Conservation (phyloP, 2,888 invertebrate species). For the Macaria liturata region DNA sequence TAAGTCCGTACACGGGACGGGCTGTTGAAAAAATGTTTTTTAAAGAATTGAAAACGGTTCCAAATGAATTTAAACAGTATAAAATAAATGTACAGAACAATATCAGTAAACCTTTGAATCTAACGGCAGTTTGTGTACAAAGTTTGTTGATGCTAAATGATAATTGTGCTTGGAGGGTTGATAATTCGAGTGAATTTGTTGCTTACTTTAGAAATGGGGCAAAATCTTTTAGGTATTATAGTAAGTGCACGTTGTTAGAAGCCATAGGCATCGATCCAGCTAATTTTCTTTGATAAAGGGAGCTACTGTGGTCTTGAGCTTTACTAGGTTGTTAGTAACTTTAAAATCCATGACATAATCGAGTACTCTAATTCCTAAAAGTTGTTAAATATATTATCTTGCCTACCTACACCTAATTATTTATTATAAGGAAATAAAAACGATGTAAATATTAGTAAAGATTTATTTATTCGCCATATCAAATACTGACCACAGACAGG, state of each 20-base stretch:
- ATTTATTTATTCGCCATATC: too few species aligned
- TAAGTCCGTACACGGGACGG: conserved; percentile 20
- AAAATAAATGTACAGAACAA: conserved; percentile 2
- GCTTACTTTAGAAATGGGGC: neutral
- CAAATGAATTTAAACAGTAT: conserved; percentile 10
- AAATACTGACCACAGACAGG: too few species aligned
- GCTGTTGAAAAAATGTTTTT: conserved; percentile 11
- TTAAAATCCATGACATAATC: too few species aligned
- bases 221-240: neutral
- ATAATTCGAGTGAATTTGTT: neutral
- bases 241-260: neutral
- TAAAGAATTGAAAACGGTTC: conserved; percentile 4
- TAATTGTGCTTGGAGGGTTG: conserved; percentile 1
- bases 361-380: too few species aligned
- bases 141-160: conserved; percentile 2
- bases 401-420: too few species aligned
- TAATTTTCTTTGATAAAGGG: too few species aligned
- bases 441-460: too few species aligned
- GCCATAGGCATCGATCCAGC: neutral
- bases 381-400: too few species aligned
- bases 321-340: too few species aligned
- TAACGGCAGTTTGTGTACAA: conserved; percentile 8
- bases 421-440: too few species aligned
- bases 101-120: conserved; percentile 1
- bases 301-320: too few species aligned